These are phyloP conservation scores for Macropodus opercularis DNA, from an alignment of 2,797 vertebrate species.

Conservation along the genomic window DNA sequence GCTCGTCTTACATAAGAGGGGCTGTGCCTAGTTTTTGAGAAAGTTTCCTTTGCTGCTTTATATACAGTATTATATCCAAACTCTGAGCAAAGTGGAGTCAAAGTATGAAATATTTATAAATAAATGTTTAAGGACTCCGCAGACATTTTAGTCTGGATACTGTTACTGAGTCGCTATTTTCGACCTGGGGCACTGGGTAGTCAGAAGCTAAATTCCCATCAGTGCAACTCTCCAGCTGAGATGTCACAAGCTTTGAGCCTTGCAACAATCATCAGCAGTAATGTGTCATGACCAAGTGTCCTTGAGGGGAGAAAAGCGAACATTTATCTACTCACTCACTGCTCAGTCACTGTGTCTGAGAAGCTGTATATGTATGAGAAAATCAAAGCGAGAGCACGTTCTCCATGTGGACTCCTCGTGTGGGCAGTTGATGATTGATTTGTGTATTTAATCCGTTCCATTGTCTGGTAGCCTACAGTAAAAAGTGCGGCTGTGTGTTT, in stretches of 20 bases:
- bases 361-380: constrained; percentile 38
- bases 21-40: constrained; percentile 14
- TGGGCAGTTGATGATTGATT: constrained; percentile 61
- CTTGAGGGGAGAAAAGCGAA: constrained; percentile 67
- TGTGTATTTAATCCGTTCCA: constrained; percentile 66
- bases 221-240: constrained; percentile 66
- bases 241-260: constrained; percentile 64
- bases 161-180: constrained; percentile 30
- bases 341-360: constrained; percentile 17
- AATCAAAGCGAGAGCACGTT: constrained; percentile 53
- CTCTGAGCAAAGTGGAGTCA: constrained; percentile 20
- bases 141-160: constrained; percentile 37
- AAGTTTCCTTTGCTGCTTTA: constrained; percentile 24
- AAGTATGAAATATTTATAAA: constrained; percentile 29
- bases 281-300: constrained; percentile 73
- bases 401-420: constrained; percentile 32
- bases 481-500: constrained; percentile 29
- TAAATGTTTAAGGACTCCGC: constrained; percentile 27
- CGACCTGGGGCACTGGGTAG: constrained; percentile 39
- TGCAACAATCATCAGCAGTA: constrained; percentile 70
- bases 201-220: constrained; percentile 61
- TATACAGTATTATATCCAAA: constrained; percentile 17
- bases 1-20: constrained; percentile 12
- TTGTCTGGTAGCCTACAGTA: constrained; percentile 67
- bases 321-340: constrained; percentile 64